A percentile compares a stretch with the other conserved stretches of the same genome.
These are phyloP conservation scores for Drosophila ambigua DNA, from an alignment of 1,140 invertebrate species.

Conservation along the genomic window DNA sequence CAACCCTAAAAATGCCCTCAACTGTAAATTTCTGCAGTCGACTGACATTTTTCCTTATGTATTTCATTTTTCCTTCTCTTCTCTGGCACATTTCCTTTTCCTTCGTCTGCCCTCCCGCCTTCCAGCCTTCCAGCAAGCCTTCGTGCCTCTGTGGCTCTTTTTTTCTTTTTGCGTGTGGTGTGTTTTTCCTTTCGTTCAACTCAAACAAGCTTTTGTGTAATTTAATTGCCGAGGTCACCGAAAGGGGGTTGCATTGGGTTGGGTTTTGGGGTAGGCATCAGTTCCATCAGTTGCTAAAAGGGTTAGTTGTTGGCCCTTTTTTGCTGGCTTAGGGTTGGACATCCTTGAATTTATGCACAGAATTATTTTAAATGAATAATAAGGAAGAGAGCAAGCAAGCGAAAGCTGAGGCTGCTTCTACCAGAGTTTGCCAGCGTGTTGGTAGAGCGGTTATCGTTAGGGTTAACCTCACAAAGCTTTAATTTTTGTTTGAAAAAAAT, in stretches of 20 bases:
- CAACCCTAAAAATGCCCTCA: constrained; percentile 54
- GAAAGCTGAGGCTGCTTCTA: too few species aligned
- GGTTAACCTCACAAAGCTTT: constrained; percentile 10
- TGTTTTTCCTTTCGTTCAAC: constrained; percentile 15
- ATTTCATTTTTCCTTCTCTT: too few species aligned
- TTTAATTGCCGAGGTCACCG: constrained; percentile 54
- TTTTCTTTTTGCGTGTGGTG: constrained; percentile 3
- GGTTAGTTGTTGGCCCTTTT: too few species aligned
- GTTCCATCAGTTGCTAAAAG: background rate
- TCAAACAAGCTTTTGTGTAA: constrained; percentile 41
- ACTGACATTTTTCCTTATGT: constrained; percentile 5
- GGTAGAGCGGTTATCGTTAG: background rate
- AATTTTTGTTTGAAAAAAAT: background rate
- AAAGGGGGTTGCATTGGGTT: background rate
- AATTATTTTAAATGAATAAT: constrained; percentile 47
- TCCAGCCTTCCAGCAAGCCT: too few species aligned
- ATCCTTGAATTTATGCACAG: constrained; percentile 8
- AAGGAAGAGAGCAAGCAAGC: constrained; percentile 12
- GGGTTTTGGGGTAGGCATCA: background rate
- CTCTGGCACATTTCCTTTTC: too few species aligned
- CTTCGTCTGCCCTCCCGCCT: too few species aligned
- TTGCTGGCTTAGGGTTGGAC: background rate
- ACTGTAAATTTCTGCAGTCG: constrained; percentile 38
- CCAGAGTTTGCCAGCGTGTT: too few species aligned
- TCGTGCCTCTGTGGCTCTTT: constrained; percentile 1